Conservation (phyloP, 1,140 invertebrate genomes). For the Parasteatoda tepidariorum region DNA sequence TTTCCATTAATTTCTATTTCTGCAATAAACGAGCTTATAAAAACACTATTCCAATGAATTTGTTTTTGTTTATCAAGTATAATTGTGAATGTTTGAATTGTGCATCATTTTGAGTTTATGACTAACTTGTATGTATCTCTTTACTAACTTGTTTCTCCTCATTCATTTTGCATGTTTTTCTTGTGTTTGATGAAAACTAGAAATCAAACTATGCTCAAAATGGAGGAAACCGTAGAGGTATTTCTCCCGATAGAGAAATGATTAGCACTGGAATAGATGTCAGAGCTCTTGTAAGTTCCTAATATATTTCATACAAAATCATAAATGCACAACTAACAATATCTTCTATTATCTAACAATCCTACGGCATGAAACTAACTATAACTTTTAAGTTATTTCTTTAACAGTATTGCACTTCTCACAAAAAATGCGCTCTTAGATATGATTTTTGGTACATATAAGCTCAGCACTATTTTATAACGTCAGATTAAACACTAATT, state of each 20-base stretch:
- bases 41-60: no score
- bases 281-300: constrained; percentile 48
- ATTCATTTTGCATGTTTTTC: constrained; percentile 50
- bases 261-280: constrained; percentile 56
- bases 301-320: neutral
- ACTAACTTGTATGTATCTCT: neutral
- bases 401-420: neutral
- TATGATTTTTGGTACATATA: no score
- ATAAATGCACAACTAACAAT: neutral
- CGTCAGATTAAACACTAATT: no score
- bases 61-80: no score
- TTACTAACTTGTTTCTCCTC: constrained; percentile 2
- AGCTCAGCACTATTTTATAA: no score
- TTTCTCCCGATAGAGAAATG: constrained; percentile 51
- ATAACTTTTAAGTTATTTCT: no score
- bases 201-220: constrained; percentile 55
- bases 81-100: no score
- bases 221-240: constrained; percentile 33
- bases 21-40: no score
- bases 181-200: constrained; percentile 23
- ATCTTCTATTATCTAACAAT: no score
- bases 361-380: no score
- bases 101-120: neutral
- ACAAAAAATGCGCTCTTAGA: no score
- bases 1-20: no score